A percentile compares a stretch with the other conserved stretches of the same genome.
Conservation (phyloP, 2,888 invertebrate genomes). For the Tiliacea aurago region DNA sequence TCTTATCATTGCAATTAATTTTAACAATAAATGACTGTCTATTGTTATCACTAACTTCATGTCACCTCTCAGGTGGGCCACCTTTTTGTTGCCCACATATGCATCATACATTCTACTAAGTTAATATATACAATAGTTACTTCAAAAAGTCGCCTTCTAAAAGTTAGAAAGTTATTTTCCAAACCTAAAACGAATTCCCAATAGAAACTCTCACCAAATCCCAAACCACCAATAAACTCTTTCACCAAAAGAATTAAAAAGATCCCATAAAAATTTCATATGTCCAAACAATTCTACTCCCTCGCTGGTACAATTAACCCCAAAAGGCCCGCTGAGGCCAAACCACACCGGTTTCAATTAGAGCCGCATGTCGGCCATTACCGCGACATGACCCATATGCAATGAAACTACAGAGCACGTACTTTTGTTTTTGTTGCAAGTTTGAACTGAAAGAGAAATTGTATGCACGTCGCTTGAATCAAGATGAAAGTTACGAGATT, state of each 20-base stretch:
- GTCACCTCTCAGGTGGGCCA: neutral
- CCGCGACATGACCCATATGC: slow-evolving; percentile 45
- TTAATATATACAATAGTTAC: no score
- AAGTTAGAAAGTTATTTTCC: neutral
- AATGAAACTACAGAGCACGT: slow-evolving; percentile 1
- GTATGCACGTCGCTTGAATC: neutral
- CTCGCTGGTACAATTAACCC: slow-evolving; percentile 43
- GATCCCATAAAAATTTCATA: slow-evolving; percentile 31
- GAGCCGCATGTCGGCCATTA: slow-evolving; percentile 57
- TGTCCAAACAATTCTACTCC: slow-evolving; percentile 23
- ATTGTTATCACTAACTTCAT: neutral
- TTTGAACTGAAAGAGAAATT: slow-evolving; percentile 5
- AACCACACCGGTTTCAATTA: slow-evolving; percentile 63
- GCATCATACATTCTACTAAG: neutral
- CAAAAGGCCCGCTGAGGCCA: slow-evolving; percentile 42
- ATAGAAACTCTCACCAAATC: neutral
- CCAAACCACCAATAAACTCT: slow-evolving; percentile 2
- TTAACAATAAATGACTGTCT: no score
- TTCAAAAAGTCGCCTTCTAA: neutral
- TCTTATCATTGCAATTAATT: neutral
- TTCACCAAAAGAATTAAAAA: slow-evolving; percentile 5
- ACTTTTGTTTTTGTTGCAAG: slow-evolving; percentile 19
- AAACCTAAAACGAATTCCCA: neutral
- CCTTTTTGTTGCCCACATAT: neutral
- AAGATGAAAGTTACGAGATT: neutral